A percentile compares a stretch with the other conserved stretches of the same genome.
Conservation (phyloP, 2,888 invertebrate species). For the Platycheirus rosarum region DNA sequence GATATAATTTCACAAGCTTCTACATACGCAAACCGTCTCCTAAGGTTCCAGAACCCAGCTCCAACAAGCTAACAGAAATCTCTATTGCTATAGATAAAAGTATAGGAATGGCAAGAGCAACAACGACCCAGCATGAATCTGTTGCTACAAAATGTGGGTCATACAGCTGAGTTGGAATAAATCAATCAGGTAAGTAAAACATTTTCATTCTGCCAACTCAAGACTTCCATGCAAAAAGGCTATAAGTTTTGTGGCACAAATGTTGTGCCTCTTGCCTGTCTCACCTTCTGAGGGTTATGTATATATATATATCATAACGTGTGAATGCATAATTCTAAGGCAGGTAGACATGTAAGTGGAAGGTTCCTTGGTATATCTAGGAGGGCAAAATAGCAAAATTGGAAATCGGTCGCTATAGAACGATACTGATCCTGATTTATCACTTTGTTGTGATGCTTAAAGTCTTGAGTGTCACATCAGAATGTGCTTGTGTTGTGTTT, state of each 20-base stretch:
- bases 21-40: conserved; percentile 1
- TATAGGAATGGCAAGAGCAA: conserved; percentile 6
- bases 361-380: background rate
- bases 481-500: conserved; percentile 14
- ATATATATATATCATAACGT: too few relatives aligned
- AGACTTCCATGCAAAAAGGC: conserved; percentile 51
- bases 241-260: conserved; percentile 45
- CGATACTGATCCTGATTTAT: conserved; percentile 73
- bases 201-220: conserved; percentile 71
- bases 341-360: conserved; percentile 2
- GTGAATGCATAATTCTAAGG: conserved; percentile 68
- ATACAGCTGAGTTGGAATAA: conserved; percentile 72
- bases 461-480: conserved; percentile 62
- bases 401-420: conserved; percentile 71
- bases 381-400: conserved; percentile 66
- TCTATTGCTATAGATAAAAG: background rate
- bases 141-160: conserved; percentile 72
- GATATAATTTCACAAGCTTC: conserved; percentile 52
- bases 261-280: background rate
- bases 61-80: background rate
- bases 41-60: background rate
- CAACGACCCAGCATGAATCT: conserved; percentile 47
- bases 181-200: conserved; percentile 74
- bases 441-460: conserved; percentile 71
- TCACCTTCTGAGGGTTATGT: conserved; percentile 35